Base-by-base conservation (phyloP, 2,888 invertebrate genomes). In the Drosophila trichaetosa region DNA sequence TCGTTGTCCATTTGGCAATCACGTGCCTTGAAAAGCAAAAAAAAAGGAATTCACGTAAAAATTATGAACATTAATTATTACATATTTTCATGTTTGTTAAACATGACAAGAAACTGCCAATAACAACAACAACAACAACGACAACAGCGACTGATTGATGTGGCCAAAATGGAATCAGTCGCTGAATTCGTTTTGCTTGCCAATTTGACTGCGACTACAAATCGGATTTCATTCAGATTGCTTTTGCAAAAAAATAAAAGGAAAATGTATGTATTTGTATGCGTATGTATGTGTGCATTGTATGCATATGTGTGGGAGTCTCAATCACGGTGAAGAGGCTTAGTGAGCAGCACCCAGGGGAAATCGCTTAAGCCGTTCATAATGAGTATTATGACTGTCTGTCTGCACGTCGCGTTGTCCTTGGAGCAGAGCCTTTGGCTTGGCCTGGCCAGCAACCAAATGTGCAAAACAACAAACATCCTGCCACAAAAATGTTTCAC, bases 281-380 rank as follows among this genome's bases (percentile, higher is more conserved):
- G 4, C 38, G 4, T n/a, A 38, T 46, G 2, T 76, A 42, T 69
- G 24, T 21, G 18, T 5, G 40, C 61, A 60, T 68, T 69, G 63
- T 78, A 68, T 72, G 79, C 85, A 87, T 86, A 87, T 87, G 85
- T 64, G 60, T 61, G 75, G 54, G 71, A 68, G 76, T 69, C 76
- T 70, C 83, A 83, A 83, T 84, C 86, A 81, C 82, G 80, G 86
- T 79, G 86, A 90, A 85, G 88, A 81, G 90, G 90, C 90, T 90
- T 91, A 90, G 87, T 72, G 69, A 27, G 27, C 13, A 78, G 87
- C 87, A 63, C 92, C 87, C 92, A 61, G 76, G 93, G 92, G 92
- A 92, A 92, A 92, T 92, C 91, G 91, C 88, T 82, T 92, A 92
- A 92, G 92, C 92, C 92, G 93, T 92, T 92, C 92, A 92, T 92